Percentiles rank a stretch among this genome's conserved stretches.
phyloP scores from a whole-genome alignment of 2,888 invertebrate species.

The Crioceris asparagi region DNA sequence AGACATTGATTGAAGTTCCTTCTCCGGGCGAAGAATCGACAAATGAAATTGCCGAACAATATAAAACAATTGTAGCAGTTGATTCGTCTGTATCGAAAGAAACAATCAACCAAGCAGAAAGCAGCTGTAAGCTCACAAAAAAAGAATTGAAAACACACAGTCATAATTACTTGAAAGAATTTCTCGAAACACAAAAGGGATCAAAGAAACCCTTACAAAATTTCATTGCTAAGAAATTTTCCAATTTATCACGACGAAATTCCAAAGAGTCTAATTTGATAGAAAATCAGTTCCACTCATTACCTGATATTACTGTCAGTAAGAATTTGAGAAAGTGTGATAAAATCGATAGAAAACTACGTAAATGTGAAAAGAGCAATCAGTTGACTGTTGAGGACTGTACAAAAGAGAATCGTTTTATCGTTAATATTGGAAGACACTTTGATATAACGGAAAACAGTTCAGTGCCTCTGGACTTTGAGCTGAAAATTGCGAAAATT shows the following conservation, averaged over 20 bases:
- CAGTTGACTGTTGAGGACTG: constrained; percentile 9
- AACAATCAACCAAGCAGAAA: constrained; percentile 9
- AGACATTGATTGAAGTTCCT: constrained; percentile 25
- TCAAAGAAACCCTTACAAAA: constrained; percentile 36
- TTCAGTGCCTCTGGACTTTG: constrained; percentile 35
- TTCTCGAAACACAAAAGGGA: constrained; percentile 36
- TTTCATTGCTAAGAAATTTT: constrained; percentile 35
- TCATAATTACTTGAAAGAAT: constrained; percentile 36
- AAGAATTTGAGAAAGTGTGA: constrained; percentile 60
- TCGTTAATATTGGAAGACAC: constrained; percentile 38
- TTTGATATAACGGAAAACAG: constrained; percentile 34
- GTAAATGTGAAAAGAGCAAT: constrained; percentile 36
- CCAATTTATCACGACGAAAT: constrained; percentile 27
- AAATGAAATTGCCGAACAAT: constrained; percentile 28
- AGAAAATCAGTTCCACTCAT: constrained; percentile 60
- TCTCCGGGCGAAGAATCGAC: constrained; percentile 15
- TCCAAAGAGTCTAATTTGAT: constrained; percentile 38
- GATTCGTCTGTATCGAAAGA: constrained; percentile 19
- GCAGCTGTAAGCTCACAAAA: constrained; percentile 17
- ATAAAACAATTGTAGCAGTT: constrained; percentile 32
- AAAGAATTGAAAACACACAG: constrained; percentile 33
- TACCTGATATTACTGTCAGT: constrained; percentile 60
- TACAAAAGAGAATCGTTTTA: constrained; percentile 31
- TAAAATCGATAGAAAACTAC: constrained; percentile 57
- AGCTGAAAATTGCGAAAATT: constrained; percentile 37